Conservation (phyloP, 2,888 invertebrate genomes). For the Iselma pallidipennis region DNA sequence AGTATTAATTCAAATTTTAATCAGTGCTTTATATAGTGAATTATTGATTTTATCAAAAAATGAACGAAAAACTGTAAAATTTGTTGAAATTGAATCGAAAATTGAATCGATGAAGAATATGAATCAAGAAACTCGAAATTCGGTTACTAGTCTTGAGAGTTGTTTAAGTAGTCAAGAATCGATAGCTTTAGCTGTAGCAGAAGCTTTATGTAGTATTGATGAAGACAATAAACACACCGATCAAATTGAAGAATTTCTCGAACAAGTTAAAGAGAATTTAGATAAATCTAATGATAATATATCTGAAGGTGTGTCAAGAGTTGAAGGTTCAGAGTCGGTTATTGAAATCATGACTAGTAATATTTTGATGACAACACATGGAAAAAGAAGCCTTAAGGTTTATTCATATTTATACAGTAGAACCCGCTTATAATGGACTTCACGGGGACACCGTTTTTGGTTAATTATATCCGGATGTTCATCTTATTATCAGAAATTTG, state of each 20-base stretch:
- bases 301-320: conserved; percentile 51
- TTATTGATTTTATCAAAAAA: conserved; percentile 60
- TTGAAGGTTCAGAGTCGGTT: conserved; percentile 58
- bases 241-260: conserved; percentile 68
- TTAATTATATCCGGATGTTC: no score
- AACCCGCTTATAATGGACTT: no score
- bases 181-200: conserved; percentile 73
- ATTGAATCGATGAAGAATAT: conserved; percentile 1
- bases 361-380: conserved; percentile 64
- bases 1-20: conserved; percentile 71
- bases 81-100: conserved; percentile 21
- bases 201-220: conserved; percentile 78
- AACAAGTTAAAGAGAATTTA: conserved; percentile 58
- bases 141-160: conserved; percentile 40
- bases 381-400: conserved; percentile 61
- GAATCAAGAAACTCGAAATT: conserved; percentile 25
- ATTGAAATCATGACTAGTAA: conserved; percentile 66
- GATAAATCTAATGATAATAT: conserved; percentile 43
- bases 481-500: no score
- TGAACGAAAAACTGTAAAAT: conserved; percentile 36
- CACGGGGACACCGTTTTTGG: no score
- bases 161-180: conserved; percentile 46
- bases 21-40: conserved; percentile 71
- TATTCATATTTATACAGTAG: background rate
- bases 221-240: conserved; percentile 79